Base-by-base conservation (phyloP, 2,113 vertebrate species). In the Redunca redunca region DNA sequence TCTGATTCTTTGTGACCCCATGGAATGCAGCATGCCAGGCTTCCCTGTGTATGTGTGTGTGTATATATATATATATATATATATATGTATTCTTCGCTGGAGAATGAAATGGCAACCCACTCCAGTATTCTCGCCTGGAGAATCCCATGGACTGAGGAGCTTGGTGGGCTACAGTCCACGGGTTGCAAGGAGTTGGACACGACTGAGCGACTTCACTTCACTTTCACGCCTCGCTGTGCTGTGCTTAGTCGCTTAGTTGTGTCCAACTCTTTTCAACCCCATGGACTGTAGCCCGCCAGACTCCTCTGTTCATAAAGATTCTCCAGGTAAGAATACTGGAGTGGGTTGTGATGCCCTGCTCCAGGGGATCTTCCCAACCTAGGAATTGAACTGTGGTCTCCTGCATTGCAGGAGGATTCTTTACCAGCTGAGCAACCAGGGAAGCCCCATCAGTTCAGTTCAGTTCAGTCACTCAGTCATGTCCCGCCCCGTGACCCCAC, bases 401-500 rank as follows among this genome's bases (percentile, higher is more conserved):
- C 67, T 23, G n/a, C n/a, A 23, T 6, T 40, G 19, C 67, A 71
- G 9, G 64, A 71, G n/a, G 5, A 23, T 71, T 40, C 67, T 40
- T 40, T 40, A 71, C n/a, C 10, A 71, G n/a, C 67, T 40, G n/a
- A 71, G n/a, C 19, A 40, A n/a, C 67, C 36, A 71, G n/a, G 19
- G 19, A 71, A 71, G 67, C 19, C n/a, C 19, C 64, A n/a, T 67
- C 64, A 67, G 16, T n/a, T 67, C 62, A 33, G 62, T 67, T n/a
- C 33, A n/a, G 62, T n/a, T 19, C 33, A 67, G 33, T n/a, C 64
- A 10, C 64, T 67, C 64, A 67, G 64, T n/a, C 4, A 4, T 67
- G 64, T 67, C 30, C 0, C 16, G n/a, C 64, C n/a, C 33, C n/a
- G 16, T 1, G 0, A 67, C 33, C 62, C 64, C 8, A 67, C 19